phyloP scores from a whole-genome alignment of 1,140 invertebrate species.

The Asobara japonica region DNA sequence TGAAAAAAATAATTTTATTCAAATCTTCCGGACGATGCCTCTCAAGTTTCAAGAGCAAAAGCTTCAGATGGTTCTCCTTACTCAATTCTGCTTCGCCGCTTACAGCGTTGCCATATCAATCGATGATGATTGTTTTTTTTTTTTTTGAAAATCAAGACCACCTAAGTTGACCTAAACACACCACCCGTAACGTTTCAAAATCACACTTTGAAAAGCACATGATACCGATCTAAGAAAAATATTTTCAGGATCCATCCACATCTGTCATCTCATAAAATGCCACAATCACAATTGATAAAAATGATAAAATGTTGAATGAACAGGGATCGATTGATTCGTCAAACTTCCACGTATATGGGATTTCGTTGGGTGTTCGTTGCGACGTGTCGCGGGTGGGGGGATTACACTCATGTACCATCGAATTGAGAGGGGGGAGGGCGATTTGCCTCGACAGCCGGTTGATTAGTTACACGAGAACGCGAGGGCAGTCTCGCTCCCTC shows the following conservation, averaged over 20 bases:
- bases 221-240: no score
- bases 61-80: no score
- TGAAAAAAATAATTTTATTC: no score
- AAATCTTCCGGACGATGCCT: no score
- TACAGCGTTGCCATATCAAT: no score
- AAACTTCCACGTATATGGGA: constrained; percentile 15
- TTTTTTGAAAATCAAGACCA: no score
- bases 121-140: no score
- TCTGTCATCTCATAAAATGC: not conserved
- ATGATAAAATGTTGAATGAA: not conserved
- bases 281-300: not conserved
- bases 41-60: no score
- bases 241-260: not conserved
- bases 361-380: not conserved
- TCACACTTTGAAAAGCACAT: no score
- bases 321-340: constrained; percentile 16
- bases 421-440: constrained; percentile 38
- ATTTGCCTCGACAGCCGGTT: constrained; percentile 52
- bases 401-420: constrained; percentile 24
- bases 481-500: constrained; percentile 33
- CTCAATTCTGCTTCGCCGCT: no score
- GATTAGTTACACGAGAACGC: constrained; percentile 54
- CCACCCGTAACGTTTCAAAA: no score
- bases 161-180: no score
- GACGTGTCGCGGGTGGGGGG: not conserved